phyloP scores from a whole-genome alignment of 2,113 vertebrate species.

The Trochalopteron elliotii region DNA sequence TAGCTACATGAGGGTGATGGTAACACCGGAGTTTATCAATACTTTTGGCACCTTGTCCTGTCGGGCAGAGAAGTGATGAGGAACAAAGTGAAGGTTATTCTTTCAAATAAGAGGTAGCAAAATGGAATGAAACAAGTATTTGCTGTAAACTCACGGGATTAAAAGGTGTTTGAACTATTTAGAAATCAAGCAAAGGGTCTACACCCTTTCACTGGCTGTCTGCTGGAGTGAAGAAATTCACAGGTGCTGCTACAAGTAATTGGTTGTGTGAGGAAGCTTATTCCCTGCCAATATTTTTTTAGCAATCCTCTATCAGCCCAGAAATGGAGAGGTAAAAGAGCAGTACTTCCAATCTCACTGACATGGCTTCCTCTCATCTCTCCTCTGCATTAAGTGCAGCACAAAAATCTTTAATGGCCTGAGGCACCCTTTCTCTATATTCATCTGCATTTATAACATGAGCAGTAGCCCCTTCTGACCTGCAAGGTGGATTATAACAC shows the following conservation, averaged over 20 bases:
- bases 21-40: background rate
- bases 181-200: background rate
- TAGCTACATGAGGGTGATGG: background rate
- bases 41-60: background rate
- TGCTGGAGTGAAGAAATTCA: background rate
- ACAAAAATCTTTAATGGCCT: background rate
- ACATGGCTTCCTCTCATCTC: background rate
- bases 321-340: background rate
- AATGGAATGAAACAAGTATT: slow-evolving; percentile 56
- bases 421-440: background rate
- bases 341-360: background rate
- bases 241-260: background rate
- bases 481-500: background rate
- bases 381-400: background rate
- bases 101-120: slow-evolving; percentile 26
- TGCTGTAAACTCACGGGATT: slow-evolving; percentile 30
- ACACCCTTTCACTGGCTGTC: background rate
- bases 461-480: background rate
- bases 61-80: background rate
- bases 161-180: slow-evolving; percentile 37
- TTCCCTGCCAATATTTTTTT: background rate
- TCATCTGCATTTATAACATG: background rate
- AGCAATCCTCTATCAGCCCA: background rate
- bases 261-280: background rate
- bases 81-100: slow-evolving; percentile 46